phyloP scores from a whole-genome alignment of 37 sponge, comb jelly and placozoan genomes.

The Hexactinellida sp. region DNA sequence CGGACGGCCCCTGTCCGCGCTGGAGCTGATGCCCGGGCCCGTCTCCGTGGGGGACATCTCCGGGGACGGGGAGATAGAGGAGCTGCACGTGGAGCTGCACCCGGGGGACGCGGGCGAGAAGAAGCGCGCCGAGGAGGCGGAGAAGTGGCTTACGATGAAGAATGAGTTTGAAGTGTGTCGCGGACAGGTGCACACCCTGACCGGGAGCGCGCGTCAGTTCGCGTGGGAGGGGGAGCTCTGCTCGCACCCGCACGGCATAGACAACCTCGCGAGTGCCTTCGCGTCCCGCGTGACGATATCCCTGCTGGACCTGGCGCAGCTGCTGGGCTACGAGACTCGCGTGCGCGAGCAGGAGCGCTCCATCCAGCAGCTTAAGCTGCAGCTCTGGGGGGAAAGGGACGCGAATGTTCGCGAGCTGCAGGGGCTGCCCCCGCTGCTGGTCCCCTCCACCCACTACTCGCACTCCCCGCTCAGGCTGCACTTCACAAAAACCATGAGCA shows the following conservation, averaged over 20 bases:
- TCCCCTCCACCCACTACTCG: not conserved
- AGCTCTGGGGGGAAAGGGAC: not conserved
- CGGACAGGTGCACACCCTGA: not conserved
- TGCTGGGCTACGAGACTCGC: not conserved
- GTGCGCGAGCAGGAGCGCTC: not conserved
- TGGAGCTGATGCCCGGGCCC: constrained; percentile 50
- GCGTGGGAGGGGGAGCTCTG: not conserved
- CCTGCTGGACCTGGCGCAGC: not conserved
- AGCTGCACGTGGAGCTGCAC: constrained; percentile 38
- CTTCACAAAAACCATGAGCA: constrained; percentile 21
- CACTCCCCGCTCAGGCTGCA: constrained; percentile 26
- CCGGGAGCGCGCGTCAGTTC: not conserved
- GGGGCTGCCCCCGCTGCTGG: not conserved
- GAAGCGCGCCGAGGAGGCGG: not conserved
- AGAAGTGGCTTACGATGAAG: not conserved
- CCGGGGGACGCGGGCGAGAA: not conserved
- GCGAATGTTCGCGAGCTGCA: not conserved
- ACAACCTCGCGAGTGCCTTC: not conserved
- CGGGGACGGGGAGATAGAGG: constrained; percentile 61
- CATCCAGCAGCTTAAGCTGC: not conserved
- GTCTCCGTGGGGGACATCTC: constrained; percentile 61
- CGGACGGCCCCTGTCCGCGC: constrained; percentile 58
- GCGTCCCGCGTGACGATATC: not conserved
- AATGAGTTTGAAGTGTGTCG: not conserved
- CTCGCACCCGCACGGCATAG: not conserved